Evolutionary conservation across 2,797 vertebrate species (phyloP).

Genomic region (Sebastes goodei): DNA sequence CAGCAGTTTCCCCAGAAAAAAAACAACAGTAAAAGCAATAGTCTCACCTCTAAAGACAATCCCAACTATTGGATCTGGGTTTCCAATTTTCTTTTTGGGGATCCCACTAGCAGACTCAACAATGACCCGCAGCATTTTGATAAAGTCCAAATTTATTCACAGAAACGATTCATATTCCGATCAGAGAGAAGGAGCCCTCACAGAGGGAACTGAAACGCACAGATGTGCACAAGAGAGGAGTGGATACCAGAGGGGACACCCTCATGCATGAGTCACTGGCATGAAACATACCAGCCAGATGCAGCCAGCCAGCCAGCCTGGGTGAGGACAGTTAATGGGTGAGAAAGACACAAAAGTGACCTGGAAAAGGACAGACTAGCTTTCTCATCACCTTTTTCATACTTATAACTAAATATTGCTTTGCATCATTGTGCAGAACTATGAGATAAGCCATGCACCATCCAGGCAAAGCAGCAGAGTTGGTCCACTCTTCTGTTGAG

Average conservation of each 20-base stretch:
- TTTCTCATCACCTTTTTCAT: neutral
- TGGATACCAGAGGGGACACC: neutral
- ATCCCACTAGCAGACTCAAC: constrained; percentile 92
- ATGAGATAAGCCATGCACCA: neutral
- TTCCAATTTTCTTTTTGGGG: constrained; percentile 92
- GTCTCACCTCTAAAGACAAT: constrained; percentile 93
- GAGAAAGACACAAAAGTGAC: neutral
- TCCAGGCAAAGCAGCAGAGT: neutral
- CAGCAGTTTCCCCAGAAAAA: neutral
- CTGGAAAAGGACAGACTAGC: too few relatives aligned
- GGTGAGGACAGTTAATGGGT: neutral
- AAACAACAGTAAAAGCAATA: neutral
- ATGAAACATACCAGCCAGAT: neutral
- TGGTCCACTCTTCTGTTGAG: neutral
- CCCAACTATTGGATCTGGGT: constrained; percentile 90
- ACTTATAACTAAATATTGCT: accelerated
- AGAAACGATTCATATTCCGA: constrained; percentile 22
- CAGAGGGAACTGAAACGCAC: constrained; percentile 28
- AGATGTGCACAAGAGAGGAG: constrained; percentile 20
- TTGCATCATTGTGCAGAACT: neutral
- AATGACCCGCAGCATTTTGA: constrained; percentile 90
- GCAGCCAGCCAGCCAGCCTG: neutral
- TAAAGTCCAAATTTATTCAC: constrained; percentile 8
- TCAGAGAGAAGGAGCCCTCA: neutral
- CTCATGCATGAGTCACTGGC: constrained; percentile 36